phyloP scores from a whole-genome alignment of 1,140 invertebrate species.

The Zaprionus nigranus region DNA sequence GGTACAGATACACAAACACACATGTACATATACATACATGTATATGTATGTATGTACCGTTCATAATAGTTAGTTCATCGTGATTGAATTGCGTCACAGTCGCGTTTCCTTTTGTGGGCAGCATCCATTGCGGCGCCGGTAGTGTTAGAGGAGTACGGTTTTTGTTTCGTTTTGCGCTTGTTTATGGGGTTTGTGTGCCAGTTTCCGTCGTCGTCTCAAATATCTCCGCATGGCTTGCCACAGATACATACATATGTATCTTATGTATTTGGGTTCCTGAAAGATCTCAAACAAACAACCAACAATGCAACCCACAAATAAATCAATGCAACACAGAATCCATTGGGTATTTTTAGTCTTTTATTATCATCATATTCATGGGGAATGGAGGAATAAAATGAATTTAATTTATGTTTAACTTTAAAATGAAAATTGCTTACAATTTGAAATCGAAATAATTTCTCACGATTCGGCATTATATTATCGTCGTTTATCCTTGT shows the following conservation, averaged over 20 bases:
- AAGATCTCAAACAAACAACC: not conserved
- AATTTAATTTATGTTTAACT: not conserved
- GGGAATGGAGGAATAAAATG: not conserved
- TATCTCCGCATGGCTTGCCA: slow-evolving; percentile 9
- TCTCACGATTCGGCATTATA: not conserved
- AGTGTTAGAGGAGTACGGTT: slow-evolving; percentile 29
- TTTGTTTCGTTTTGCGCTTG: slow-evolving; percentile 26
- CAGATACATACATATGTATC: not conserved
- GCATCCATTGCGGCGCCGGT: slow-evolving; percentile 37
- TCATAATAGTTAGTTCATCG: slow-evolving; percentile 23
- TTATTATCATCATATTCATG: not conserved
- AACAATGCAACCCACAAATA: not conserved
- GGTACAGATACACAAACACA: not conserved
- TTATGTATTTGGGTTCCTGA: slow-evolving; percentile 14
- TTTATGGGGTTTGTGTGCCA: slow-evolving; percentile 58
- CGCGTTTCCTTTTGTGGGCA: slow-evolving; percentile 43
- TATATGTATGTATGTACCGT: not conserved
- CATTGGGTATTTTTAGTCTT: not conserved
- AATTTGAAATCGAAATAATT: not conserved
- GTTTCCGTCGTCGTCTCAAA: slow-evolving; percentile 46
- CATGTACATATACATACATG: not conserved
- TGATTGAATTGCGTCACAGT: slow-evolving; percentile 54
- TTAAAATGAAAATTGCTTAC: not conserved
- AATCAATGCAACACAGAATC: slow-evolving; percentile 7
- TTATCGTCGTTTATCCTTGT: not conserved